Base-by-base conservation (phyloP, 2,888 invertebrate genomes). In the Sinohyriopsis cumingii region DNA sequence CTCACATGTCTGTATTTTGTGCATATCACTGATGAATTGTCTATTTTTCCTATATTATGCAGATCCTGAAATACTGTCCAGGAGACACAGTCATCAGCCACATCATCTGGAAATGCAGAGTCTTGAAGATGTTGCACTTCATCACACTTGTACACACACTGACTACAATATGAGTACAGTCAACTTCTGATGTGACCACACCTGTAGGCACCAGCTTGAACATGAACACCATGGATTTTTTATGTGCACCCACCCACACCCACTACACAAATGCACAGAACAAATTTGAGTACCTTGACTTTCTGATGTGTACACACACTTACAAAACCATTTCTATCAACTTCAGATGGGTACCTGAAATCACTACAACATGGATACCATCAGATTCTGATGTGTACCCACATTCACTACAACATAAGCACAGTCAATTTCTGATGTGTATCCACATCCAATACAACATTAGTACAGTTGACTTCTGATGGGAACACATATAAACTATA, bases 81-180 rank as follows among this genome's bases (percentile, higher is more conserved):
- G 63, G 25, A 59, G 25, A 55, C 54, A 24, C 19, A 28, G 63
- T 55, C 33, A 59, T 25, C 20, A 33, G 53, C 12, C 59, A 53
- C 28, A 55, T 45, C 53, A 20, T 24, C 65, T 82, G 24, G 83
- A 85, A 65, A 65, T 75, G 15, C 70, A 60, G 54, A 71, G 60
- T 2, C 72, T 86, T 22, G 80, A 82, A 57, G 81, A 81, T 12
- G 81, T 82, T 15, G 83, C 83, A 25, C 70, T 84, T 18, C 72
- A 80, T 60, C 79, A 83, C 68, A 82, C 83, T 12, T 69, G 73
- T 18, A 75, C 69, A 25, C 72, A 77, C 33, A 79, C 78, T 19
- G 57, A 73, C 12, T 80, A 82, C 67, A 80, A 85, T 62, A 78
- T 85, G 73, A 78, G 82, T 12, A 81, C 78, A 22, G 81, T 84